Percentiles rank a stretch among this genome's conserved stretches.
These are phyloP conservation scores for Danio aesculapii DNA, from an alignment of 2,797 vertebrate genomes.

Conservation along the genomic window DNA sequence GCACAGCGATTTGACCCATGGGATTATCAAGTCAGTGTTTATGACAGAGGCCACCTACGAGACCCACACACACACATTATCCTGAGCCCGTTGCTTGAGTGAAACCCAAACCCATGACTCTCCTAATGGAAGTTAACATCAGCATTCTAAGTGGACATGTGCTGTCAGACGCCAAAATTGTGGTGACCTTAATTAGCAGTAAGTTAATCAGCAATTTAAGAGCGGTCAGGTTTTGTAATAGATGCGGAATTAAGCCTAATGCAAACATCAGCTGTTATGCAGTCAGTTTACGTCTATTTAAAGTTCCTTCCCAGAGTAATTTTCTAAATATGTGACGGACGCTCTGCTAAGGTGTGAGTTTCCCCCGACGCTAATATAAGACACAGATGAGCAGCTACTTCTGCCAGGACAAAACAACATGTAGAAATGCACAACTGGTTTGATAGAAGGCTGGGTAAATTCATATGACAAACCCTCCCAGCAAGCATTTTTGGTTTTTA, in stretches of 20 bases:
- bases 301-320: constrained; percentile 20
- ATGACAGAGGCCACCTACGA: constrained; percentile 38
- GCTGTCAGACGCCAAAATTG: constrained; percentile 39
- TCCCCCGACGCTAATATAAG: constrained; percentile 45
- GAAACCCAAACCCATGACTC: constrained; percentile 40
- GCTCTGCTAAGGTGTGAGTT: constrained; percentile 41
- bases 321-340: constrained; percentile 24
- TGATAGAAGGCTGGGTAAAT: not conserved
- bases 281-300: constrained; percentile 46
- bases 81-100: constrained; percentile 26
- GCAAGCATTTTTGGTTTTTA: no score
- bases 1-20: constrained; percentile 41
- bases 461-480: not conserved
- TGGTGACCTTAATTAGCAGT: constrained; percentile 31
- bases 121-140: constrained; percentile 42
- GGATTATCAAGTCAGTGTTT: constrained; percentile 57
- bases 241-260: constrained; percentile 17
- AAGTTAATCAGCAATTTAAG: constrained; percentile 30
- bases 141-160: constrained; percentile 27
- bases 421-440: constrained; percentile 25
- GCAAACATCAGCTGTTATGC: constrained; percentile 39
- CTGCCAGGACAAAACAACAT: not conserved
- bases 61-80: constrained; percentile 17
- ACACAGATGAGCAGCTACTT: constrained; percentile 22
- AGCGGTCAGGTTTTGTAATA: not conserved